Evolutionary conservation across 2,113 vertebrate genomes (phyloP).

Genomic region (Lepisosteus osseus): DNA sequence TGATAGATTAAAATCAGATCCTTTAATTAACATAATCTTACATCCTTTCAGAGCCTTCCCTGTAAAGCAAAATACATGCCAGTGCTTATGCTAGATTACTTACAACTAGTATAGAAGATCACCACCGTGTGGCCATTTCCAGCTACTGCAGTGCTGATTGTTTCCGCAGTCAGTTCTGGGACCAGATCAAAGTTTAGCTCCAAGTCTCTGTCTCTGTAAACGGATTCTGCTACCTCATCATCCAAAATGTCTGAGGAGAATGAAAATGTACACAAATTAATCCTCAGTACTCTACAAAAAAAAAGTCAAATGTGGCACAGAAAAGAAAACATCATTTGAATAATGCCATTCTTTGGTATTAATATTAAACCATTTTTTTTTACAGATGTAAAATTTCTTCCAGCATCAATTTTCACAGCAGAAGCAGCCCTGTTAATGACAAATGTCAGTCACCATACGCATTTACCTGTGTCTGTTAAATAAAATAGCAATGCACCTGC

Average conservation of each 20-base stretch:
- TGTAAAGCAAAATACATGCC: no score
- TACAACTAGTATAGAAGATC: conserved; percentile 89
- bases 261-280: not conserved
- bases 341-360: no score
- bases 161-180: conserved; percentile 71
- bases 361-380: no score
- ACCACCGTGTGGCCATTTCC: conserved; percentile 58
- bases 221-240: conserved; percentile 80
- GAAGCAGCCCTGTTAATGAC: no score
- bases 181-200: conserved; percentile 63
- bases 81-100: conserved; percentile 44
- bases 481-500: no score
- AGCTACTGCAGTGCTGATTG: conserved; percentile 59
- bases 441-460: no score
- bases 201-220: conserved; percentile 71
- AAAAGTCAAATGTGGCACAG: not conserved
- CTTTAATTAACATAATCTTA: no score
- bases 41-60: no score
- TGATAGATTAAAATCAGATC: no score
- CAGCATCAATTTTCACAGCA: no score
- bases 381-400: no score
- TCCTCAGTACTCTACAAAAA: conserved; percentile 7
- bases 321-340: not conserved
- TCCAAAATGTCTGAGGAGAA: conserved; percentile 72
- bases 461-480: no score